phyloP scores from a whole-genome alignment of 1,140 invertebrate species.

The Drosophila rhopaloa region DNA sequence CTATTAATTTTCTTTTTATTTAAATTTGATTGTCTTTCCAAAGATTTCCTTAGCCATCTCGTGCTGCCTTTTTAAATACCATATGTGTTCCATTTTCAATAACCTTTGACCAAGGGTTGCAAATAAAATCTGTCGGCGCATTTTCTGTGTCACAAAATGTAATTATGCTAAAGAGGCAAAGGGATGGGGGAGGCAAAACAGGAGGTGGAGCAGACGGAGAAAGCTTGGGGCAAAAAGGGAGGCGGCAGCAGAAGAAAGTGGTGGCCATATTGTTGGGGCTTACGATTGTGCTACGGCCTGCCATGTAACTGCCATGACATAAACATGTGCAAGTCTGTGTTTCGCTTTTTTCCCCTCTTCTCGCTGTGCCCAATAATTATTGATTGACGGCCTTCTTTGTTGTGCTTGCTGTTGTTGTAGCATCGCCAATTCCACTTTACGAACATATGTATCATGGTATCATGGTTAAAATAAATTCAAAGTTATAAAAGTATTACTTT shows the following conservation, averaged over 20 bases:
- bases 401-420: constrained; percentile 3
- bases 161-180: constrained; percentile 22
- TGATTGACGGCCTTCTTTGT: constrained; percentile 24
- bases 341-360: background rate
- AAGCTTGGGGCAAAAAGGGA: background rate
- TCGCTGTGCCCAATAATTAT: constrained; percentile 30
- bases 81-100: background rate
- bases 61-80: too few species aligned
- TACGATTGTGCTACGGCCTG: constrained; percentile 13
- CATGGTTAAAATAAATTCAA: background rate
- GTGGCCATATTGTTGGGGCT: constrained; percentile 29
- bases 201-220: background rate
- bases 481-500: background rate
- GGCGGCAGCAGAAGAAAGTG: background rate
- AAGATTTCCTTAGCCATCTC: too few species aligned
- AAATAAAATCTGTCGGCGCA: constrained; percentile 14
- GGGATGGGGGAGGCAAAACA: background rate
- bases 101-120: background rate
- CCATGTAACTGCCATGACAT: constrained; percentile 37
- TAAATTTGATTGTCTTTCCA: too few species aligned
- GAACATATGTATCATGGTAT: background rate
- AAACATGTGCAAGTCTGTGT: constrained; percentile 15
- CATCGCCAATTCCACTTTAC: background rate
- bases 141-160: constrained; percentile 23
- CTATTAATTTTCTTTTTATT: too few species aligned